Conservation (phyloP, 2,888 invertebrate genomes). For the Acheta domesticus region DNA sequence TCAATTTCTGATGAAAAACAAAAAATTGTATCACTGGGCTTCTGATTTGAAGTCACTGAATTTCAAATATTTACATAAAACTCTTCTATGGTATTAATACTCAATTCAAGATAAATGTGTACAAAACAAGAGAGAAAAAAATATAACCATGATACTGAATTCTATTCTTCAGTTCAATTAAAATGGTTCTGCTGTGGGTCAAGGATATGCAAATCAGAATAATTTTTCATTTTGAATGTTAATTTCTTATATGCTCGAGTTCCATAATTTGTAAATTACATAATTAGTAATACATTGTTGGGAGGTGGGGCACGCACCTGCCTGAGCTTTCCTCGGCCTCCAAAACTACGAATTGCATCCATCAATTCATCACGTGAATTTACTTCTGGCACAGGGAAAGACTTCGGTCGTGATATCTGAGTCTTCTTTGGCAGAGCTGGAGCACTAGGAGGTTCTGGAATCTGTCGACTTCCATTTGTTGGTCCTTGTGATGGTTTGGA, state of each 20-base stretch:
- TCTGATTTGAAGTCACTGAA: too few species aligned
- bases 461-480: slow-evolving; percentile 19
- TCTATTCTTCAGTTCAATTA: too few species aligned
- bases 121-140: not conserved
- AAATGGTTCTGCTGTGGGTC: too few species aligned
- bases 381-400: slow-evolving; percentile 39
- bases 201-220: too few species aligned
- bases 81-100: too few species aligned
- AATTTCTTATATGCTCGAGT: too few species aligned
- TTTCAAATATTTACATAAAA: too few species aligned
- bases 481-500: slow-evolving; percentile 32
- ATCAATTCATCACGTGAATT: slow-evolving; percentile 66
- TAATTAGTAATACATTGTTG: not conserved
- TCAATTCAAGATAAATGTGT: not conserved
- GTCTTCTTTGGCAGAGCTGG: slow-evolving; percentile 37
- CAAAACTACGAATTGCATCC: slow-evolving; percentile 68
- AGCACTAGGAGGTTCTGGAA: slow-evolving; percentile 37
- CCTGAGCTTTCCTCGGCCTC: slow-evolving; percentile 45
- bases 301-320: slow-evolving; percentile 22
- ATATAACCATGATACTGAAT: not conserved
- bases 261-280: not conserved
- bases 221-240: too few species aligned
- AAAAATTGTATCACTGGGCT: too few species aligned
- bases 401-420: slow-evolving; percentile 32
- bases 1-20: too few species aligned